phyloP scores from a whole-genome alignment of 1,140 invertebrate species.

The Neotoxoptera formosana region DNA sequence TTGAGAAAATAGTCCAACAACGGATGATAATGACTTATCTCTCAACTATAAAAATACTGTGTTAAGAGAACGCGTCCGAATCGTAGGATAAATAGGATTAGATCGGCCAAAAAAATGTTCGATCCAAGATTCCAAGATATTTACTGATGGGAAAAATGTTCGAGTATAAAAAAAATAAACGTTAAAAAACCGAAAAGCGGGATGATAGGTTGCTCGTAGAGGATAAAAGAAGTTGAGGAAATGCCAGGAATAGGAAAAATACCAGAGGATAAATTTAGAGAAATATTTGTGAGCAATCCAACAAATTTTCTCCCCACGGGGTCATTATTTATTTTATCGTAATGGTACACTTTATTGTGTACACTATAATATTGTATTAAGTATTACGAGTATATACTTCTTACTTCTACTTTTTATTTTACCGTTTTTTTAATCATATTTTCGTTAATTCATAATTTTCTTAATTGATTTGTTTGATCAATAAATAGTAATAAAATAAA shows the following conservation, averaged over 20 bases:
- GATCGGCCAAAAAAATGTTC: background rate
- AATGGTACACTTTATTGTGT: background rate
- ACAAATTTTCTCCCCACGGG: background rate
- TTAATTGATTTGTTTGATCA: background rate
- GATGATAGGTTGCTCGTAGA: background rate
- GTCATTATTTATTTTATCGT: conserved; percentile 14
- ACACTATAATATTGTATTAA: conserved; percentile 12
- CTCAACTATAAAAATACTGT: background rate
- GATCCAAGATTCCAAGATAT: background rate
- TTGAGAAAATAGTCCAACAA: background rate
- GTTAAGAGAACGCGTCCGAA: background rate
- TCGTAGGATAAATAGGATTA: background rate
- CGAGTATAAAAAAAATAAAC: background rate
- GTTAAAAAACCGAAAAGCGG: background rate
- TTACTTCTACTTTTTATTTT: background rate
- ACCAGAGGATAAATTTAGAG: background rate
- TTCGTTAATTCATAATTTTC: background rate
- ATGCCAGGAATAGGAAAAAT: background rate
- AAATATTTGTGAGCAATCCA: conserved; percentile 7
- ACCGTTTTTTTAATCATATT: background rate
- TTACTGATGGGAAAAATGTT: background rate
- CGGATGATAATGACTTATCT: conserved; percentile 2
- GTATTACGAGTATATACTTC: background rate
- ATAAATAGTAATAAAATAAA: background rate
- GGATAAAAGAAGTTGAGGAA: background rate